Evolutionary conservation across 2,797 vertebrate species (phyloP), one percentile per base, ranked within the genome.

Genomic region (Strix occidentalis): DNA sequence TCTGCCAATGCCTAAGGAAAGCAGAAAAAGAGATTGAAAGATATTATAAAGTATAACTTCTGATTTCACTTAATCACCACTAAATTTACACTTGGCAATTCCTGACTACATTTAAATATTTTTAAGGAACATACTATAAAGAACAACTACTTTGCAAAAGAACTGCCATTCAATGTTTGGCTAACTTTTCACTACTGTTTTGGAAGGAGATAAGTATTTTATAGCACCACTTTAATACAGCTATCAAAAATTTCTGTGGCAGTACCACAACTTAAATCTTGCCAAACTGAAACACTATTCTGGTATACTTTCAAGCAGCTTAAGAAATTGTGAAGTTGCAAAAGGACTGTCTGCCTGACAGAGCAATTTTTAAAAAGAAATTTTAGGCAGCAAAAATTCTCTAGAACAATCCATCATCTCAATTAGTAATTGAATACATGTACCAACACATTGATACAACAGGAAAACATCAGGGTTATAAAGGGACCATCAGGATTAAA

Each of bases 121-220:
- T 87, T 87, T 35, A 89, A 80, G 26, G n/a, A 90, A 90, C 71
- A 23, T 9, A 48, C 56, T 63, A 63, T 19, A 63, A 95, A 82
- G 86, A 91, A 91, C n/a, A 93, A 90, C 60, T 63, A 39, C 70
- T 70, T 87, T 84, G 50, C 64, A 87, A 68, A 72, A 54, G 61
- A 96, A 39, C 25, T 54, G 61, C 72, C 71, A 39, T 57, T 63
- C 68, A 63, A 16, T 0, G 31, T 61, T 71, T 3, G 26, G 68
- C 69, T 89, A 80, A 85, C 43, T 87, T 89, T 92, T 86, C 76
- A 35, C 8, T 91, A 77, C 78, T 80, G 88, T 64, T 91, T 76
- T 87, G 76, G 88, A 95, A 95, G 63, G 63, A 91, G 35, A 90
- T 33, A 77, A 83, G 43, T 20, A 21, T 77, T 95, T 93, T 79